phyloP scores from a whole-genome alignment of 2,888 invertebrate genomes.

The Polymixis lichenea region DNA sequence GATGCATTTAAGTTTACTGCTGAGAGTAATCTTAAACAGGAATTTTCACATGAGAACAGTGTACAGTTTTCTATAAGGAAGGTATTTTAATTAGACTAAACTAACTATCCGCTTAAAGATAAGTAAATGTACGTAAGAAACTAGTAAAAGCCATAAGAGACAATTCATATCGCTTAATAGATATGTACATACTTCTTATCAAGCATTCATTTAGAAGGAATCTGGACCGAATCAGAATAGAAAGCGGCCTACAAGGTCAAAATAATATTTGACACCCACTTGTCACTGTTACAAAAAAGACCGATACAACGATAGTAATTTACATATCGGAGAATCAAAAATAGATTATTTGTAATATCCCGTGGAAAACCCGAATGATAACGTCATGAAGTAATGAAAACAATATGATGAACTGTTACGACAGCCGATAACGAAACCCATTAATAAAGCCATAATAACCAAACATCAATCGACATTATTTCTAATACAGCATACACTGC shows the following conservation, averaged over 20 bases:
- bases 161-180: constrained; percentile 27
- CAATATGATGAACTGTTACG: constrained; percentile 70
- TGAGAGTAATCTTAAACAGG: constrained; percentile 3
- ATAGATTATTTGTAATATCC: constrained; percentile 56
- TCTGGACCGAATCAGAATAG: constrained; percentile 39
- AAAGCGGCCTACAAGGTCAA: constrained; percentile 43
- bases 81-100: constrained; percentile 37
- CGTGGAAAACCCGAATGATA: constrained; percentile 65
- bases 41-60: constrained; percentile 19
- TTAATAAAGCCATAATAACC: constrained; percentile 63
- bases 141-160: constrained; percentile 28
- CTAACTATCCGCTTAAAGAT: constrained; percentile 14
- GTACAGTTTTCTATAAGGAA: constrained; percentile 15
- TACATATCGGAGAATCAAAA: constrained; percentile 30
- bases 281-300: constrained; percentile 9
- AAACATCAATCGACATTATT: constrained; percentile 29
- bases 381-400: constrained; percentile 70
- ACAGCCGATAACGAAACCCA: constrained; percentile 70
- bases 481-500: constrained; percentile 50
- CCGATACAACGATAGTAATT: constrained; percentile 12
- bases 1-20: neutral
- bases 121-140: constrained; percentile 50
- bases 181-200: constrained; percentile 44
- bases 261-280: constrained; percentile 23
- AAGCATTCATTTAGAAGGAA: constrained; percentile 36